phyloP scores from a whole-genome alignment of 2,113 vertebrate genomes.

The Scomber japonicus region DNA sequence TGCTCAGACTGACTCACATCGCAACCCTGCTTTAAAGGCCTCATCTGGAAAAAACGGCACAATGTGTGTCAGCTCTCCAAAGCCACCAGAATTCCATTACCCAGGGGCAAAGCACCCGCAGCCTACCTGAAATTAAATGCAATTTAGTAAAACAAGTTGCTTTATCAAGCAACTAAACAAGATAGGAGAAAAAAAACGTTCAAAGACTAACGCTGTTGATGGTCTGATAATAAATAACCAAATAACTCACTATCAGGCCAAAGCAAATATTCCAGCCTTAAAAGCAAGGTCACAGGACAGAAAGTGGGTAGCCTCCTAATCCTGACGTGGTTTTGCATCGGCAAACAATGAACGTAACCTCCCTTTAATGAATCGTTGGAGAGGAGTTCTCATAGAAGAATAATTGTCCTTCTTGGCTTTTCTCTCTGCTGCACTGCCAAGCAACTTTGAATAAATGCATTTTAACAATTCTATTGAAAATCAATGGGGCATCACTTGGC shows the following conservation, averaged over 20 bases:
- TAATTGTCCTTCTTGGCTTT: constrained; percentile 59
- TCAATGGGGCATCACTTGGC: constrained; percentile 45
- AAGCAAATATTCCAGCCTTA: constrained; percentile 64
- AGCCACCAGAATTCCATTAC: constrained; percentile 75
- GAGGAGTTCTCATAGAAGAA: constrained; percentile 49
- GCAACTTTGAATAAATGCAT: constrained; percentile 58
- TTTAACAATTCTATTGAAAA: constrained; percentile 64
- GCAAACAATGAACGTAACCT: constrained; percentile 66
- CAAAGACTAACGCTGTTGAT: constrained; percentile 5
- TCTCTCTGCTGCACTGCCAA: constrained; percentile 35
- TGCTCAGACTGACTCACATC: constrained; percentile 74
- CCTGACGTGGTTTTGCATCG: constrained; percentile 62
- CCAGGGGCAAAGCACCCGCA: constrained; percentile 64
- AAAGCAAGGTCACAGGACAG: constrained; percentile 65
- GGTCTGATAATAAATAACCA: constrained; percentile 55
- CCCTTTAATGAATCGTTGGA: constrained; percentile 63
- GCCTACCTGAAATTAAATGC: constrained; percentile 74
- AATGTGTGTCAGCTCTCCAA: constrained; percentile 75
- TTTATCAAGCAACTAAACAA: constrained; percentile 61
- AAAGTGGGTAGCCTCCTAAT: constrained; percentile 44
- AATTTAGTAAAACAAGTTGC: constrained; percentile 65
- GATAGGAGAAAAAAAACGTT: constrained; percentile 35
- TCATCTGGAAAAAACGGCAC: constrained; percentile 58
- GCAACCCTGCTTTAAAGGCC: constrained; percentile 69
- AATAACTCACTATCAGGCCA: constrained; percentile 46